Conservation (phyloP, 2,797 vertebrate genomes). For the Ceyx erithaca region DNA sequence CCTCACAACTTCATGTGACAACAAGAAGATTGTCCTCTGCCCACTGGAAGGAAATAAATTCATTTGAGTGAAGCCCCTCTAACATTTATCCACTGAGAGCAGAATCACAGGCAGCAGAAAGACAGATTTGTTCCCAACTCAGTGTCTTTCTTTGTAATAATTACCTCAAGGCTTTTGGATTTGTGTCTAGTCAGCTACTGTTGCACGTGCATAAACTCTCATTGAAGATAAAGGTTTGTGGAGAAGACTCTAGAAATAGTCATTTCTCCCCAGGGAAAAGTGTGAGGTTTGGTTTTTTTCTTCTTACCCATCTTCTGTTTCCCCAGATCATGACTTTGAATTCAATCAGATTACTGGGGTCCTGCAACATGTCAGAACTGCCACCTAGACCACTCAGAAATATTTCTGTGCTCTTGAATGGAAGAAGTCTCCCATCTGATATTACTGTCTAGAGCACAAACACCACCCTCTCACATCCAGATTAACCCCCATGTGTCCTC, state of each 20-base stretch:
- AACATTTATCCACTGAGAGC: not conserved
- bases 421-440: not conserved
- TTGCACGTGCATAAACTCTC: not conserved
- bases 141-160: not conserved
- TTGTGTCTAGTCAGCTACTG: not conserved
- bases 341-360: not conserved
- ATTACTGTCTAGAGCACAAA: not conserved
- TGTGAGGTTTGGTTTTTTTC: not conserved
- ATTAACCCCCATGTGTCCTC: not conserved
- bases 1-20: not conserved
- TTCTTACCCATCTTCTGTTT: not conserved
- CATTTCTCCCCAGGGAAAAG: not conserved
- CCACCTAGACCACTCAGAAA: not conserved
- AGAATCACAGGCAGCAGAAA: not conserved
- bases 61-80: not conserved
- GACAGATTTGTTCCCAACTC: not conserved
- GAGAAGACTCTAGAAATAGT: not conserved
- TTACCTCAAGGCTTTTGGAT: slow-evolving; percentile 8
- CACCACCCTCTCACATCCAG: not conserved
- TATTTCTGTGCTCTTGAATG: not conserved
- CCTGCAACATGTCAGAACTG: not conserved
- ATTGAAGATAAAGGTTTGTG: not conserved
- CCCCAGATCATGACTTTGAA: not conserved
- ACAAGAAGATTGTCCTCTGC: not conserved
- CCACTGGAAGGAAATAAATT: not conserved